Conservation (phyloP, 2,888 invertebrate genomes). For the Chymomyza fuscimana region DNA sequence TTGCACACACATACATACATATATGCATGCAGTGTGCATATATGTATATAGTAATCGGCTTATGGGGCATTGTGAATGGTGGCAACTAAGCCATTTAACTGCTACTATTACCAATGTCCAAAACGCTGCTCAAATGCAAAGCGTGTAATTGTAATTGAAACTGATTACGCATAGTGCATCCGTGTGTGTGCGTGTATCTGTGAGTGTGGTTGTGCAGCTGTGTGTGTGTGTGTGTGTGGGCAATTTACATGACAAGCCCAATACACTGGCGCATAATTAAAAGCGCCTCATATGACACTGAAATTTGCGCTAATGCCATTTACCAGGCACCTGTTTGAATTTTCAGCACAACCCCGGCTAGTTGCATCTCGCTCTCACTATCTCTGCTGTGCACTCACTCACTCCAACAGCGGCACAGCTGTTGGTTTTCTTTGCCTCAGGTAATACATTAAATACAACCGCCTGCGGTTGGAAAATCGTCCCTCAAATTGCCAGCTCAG, state of each 20-base stretch:
- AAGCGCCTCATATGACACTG: slow-evolving; percentile 22
- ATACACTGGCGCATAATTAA: not conserved
- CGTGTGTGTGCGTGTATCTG: not conserved
- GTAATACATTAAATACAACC: slow-evolving; percentile 10
- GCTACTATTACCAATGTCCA: slow-evolving; percentile 24
- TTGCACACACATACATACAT: not conserved
- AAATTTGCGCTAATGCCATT: not conserved
- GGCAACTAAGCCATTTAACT: slow-evolving; percentile 14
- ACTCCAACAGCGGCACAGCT: not conserved
- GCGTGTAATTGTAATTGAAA: slow-evolving; percentile 39
- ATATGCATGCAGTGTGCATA: not conserved
- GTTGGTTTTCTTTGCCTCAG: slow-evolving; percentile 12
- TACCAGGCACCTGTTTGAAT: slow-evolving; percentile 47
- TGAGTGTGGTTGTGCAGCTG: not conserved
- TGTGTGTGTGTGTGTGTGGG: not conserved
- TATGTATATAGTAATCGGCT: slow-evolving; percentile 21
- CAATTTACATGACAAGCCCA: not conserved
- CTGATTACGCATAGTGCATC: slow-evolving; percentile 8
- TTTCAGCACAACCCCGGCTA: slow-evolving; percentile 3
- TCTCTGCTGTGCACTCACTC: not conserved
- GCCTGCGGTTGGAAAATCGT: slow-evolving; percentile 52
- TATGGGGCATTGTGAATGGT: slow-evolving; percentile 16
- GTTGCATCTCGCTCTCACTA: not conserved
- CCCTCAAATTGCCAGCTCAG: slow-evolving; percentile 24
- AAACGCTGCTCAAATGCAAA: slow-evolving; percentile 20